Conservation (phyloP, 2,888 invertebrate species). For the Tipula unca region DNA sequence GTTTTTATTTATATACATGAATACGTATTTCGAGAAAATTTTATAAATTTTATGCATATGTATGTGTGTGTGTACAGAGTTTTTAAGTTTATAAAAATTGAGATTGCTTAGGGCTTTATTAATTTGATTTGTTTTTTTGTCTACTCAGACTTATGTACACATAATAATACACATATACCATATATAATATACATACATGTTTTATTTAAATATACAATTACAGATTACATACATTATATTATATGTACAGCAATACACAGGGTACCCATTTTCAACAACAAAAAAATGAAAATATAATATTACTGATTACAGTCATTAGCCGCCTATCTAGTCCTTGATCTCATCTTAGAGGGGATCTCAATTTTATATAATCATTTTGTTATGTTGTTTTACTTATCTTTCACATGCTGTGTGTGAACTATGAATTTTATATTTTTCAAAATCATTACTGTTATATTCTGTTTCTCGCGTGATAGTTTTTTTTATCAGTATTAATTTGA, state of each 20-base stretch:
- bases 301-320: too few species aligned
- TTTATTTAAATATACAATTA: neutral
- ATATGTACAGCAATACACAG: neutral
- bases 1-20: neutral
- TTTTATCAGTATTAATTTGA: neutral
- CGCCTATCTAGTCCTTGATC: neutral
- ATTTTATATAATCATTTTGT: neutral
- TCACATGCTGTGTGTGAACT: neutral
- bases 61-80: neutral
- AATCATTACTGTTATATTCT: neutral
- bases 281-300: neutral
- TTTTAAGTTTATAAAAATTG: neutral
- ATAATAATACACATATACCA: neutral
- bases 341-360: neutral
- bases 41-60: neutral
- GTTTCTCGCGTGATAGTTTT: neutral
- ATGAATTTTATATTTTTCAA: neutral
- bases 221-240: too few species aligned
- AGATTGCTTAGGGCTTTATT: neutral
- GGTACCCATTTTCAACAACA: neutral
- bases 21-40: neutral
- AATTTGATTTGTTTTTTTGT: neutral
- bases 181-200: neutral
- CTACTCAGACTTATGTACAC: neutral
- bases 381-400: neutral